Base-by-base conservation (phyloP, 2,113 vertebrate genomes). In the Bos javanicus region DNA sequence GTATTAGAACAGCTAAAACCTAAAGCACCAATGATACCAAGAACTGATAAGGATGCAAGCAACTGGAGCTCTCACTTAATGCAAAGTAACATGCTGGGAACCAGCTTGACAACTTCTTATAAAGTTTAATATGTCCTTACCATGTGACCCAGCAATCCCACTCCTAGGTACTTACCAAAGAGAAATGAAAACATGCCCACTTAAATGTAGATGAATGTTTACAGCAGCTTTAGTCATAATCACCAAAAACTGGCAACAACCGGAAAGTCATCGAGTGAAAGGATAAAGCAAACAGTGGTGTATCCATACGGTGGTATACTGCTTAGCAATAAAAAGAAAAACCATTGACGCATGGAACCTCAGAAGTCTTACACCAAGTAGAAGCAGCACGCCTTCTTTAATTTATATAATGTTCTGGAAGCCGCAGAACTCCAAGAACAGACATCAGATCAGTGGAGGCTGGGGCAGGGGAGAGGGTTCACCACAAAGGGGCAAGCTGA, bases 181-280 rank as follows among this genome's bases (percentile, higher is more conserved):
- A 90, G 83, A 91, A 91, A 80, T 50, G n/a, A 83, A 85, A 52
- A 62, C 48, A 7, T 15, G 15, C 54, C 67, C 33, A 25, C 78
- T 92, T 64, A 86, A 76, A 15, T 48, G 7, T 10, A 57, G 7
- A 0, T 62, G 28, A 39, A 48, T 7, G 2, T n/a, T 78, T 74
- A 56, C 6, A 17, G 33, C 12, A 28, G 57, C 17, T 64, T 95
- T 86, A 84, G 39, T 91, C 54, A 56, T 30, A 62, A 62, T 71
- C 57, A 62, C n/a, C 62, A n/a, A 92, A 78, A 56, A 36, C 46
- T 81, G 13, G 23, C 83, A 89, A 59, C 39, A 76, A 96, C 28
- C 16, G 30, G 46, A 36, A 93, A 56, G 26, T 26, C 28, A 57
- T 87, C 48, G 5, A 2, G 56, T 86, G 43, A 67, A 54, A 89